Base-by-base conservation (phyloP, 37 sponge, comb jelly and placozoan genomes). In the Haliclona indistincta region DNA sequence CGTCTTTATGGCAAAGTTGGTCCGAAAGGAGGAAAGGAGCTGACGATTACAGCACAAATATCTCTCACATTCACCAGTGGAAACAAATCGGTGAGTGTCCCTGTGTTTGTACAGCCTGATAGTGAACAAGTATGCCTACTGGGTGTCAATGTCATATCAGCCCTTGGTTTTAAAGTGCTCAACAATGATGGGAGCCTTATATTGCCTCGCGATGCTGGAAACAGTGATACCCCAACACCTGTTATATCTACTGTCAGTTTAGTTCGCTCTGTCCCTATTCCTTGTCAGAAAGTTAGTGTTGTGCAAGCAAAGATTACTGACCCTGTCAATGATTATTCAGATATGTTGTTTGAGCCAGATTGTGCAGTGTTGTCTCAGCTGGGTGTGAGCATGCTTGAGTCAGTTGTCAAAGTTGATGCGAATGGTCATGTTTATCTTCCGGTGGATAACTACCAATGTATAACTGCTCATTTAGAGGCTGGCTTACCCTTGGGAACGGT, bases 71-170 rank as follows among this genome's bases (percentile, higher is more conserved):
- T 76, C 23, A 43, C 43, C 23, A 42, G 45, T 37, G 54, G 39
- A 17, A 20, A 4, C 7, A 5, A 45, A 6, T 36, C 33, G 44
- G 66, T 36, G 1, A 43, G 17, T 43, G 65, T 56, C 5, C 76
- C 64, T 34, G 76, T 76, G 1, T 76, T 76, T 44, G 66, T 76
- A 5, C 76, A 76, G 43, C 76, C 76, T 3, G 64, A 76, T 38
- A 76, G 76, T 44, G 76, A 76, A 2, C 56, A 54, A 6, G 45
- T 52, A 3, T 76, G 76, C 28, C 25, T 76, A 20, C 56, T 76
- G 53, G 76, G 65, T 19, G 64, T 76, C 65, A 76, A 76, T 45
- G 51, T 55, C 2, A 43, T 76, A 35, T 66, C 66, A 30, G 20
- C 37, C 40, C 76, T 76, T 47, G 76, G 76, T 44, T 51, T 76